These are phyloP conservation scores for Aplysia californica DNA, from an alignment of 1,140 invertebrate genomes.

Conservation along the genomic window DNA sequence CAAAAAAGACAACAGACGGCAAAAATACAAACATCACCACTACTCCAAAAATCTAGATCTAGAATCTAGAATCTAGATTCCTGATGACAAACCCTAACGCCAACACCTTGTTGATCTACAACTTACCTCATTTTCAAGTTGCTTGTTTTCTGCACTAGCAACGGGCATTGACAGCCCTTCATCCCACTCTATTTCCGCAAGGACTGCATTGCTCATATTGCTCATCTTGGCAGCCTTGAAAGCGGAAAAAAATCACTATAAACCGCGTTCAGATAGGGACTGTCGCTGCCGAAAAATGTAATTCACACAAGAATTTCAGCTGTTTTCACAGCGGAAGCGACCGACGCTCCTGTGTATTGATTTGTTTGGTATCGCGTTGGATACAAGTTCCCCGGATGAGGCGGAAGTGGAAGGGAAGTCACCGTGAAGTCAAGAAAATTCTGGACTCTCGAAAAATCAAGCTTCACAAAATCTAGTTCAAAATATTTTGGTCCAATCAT, in stretches of 20 bases:
- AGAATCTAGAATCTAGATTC: too few relatives aligned
- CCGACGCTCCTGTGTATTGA: not conserved
- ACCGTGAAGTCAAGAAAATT: too few relatives aligned
- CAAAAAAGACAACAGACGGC: too few relatives aligned
- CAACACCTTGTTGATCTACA: too few relatives aligned
- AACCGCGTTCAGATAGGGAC: not conserved
- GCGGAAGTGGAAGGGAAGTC: too few relatives aligned
- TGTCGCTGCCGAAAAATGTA: not conserved
- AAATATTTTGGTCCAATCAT: too few relatives aligned
- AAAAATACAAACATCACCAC: too few relatives aligned
- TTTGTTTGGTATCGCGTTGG: constrained; percentile 56
- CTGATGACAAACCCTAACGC: too few relatives aligned
- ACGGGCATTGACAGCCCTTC: constrained; percentile 68
- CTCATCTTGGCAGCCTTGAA: constrained; percentile 43
- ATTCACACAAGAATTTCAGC: constrained; percentile 8
- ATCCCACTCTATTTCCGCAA: constrained; percentile 65
- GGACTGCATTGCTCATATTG: constrained; percentile 44
- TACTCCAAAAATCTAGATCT: too few relatives aligned
- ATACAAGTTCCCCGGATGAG: constrained; percentile 60
- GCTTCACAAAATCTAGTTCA: too few relatives aligned
- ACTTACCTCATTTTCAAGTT: constrained; percentile 61
- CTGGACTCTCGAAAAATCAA: too few relatives aligned
- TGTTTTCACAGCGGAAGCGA: not conserved
- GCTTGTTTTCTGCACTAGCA: constrained; percentile 67
- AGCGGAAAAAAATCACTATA: not conserved